phyloP scores from a whole-genome alignment of 2,888 invertebrate genomes.

The Andrena marginata region DNA sequence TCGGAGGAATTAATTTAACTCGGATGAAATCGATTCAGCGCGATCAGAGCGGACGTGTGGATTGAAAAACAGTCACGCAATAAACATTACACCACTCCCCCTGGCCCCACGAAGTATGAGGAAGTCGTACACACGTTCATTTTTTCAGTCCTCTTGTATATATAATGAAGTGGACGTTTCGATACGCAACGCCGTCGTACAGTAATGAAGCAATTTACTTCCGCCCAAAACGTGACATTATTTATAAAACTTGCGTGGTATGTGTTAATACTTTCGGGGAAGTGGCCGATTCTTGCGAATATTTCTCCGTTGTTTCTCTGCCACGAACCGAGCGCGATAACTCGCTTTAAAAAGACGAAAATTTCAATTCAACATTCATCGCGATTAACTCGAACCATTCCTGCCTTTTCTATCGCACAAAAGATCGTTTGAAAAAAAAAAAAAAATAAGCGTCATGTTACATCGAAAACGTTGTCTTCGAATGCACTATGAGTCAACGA shows the following conservation, averaged over 20 bases:
- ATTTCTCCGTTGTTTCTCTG: neutral
- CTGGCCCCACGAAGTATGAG: constrained; percentile 35
- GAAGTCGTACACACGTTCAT: constrained; percentile 45
- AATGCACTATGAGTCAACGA: neutral
- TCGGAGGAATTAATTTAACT: neutral
- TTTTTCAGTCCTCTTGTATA: constrained; percentile 47
- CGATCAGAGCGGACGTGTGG: constrained; percentile 1
- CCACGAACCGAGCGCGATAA: too few species aligned
- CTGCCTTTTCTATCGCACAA: neutral
- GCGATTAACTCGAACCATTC: too few species aligned
- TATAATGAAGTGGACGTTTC: constrained; percentile 33
- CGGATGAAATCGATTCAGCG: neutral
- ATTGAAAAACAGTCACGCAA: constrained; percentile 42
- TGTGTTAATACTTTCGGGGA: constrained; percentile 65
- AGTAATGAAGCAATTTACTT: constrained; percentile 58
- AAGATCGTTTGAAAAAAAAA: neutral
- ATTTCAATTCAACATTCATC: too few species aligned
- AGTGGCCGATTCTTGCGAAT: constrained; percentile 66
- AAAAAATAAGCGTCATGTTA: neutral
- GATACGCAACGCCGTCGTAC: constrained; percentile 51
- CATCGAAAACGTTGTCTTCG: neutral
- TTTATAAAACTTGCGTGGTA: constrained; percentile 53
- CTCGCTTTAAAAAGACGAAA: too few species aligned
- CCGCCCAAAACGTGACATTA: constrained; percentile 55
- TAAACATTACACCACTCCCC: constrained; percentile 27